Evolutionary conservation across 2,888 invertebrate species (phyloP), one percentile per base, ranked within the genome.

Genomic region (Apantesis nais): DNA sequence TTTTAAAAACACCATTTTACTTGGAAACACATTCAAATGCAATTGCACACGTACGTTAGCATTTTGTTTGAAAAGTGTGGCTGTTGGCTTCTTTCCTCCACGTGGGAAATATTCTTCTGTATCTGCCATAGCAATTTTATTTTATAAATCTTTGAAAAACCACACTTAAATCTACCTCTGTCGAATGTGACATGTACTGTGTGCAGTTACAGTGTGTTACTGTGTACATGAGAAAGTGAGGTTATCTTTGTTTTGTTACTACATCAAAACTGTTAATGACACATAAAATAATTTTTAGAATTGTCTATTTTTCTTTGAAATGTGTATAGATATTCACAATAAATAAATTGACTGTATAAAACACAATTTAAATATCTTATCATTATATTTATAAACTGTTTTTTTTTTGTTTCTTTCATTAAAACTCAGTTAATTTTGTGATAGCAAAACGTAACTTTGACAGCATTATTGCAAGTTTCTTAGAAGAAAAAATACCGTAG

Each of bases 101-200:
- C 96, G 93, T 22, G 96, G 96, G 87, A 96, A 96, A 84, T 94
- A 95, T 84, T 96, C 95, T 80, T 96, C 96, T 66, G 89, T 90
- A 55, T 93, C 93, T 66, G 79, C 91, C 92, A 93, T 93, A 75
- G 55, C 82, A 81, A 39, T 72, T 76, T 66, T 72, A 74, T 63
- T 31, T 63, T 66, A 34, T 41, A 69, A 52, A 16, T 67, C 73
- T 69, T 67, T 68, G 62, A 62, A 72, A 73, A 73, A 66, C 29
- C n/a, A 34, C 34, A n/a, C 66, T 29, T 34, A 1, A 5, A n/a
- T 58, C 7, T 14, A 14, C 29, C 12, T 29, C 25, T 12, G 7
- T 29, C 0, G 22, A 41, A 2, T 34, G 34, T 34, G 34, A 34
- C 34, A 34, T 34, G 34, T 34, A 48, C 22, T 2, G n/a, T 52